Evolutionary conservation across 2,888 invertebrate genomes (phyloP), one percentile per base, ranked within the genome.

Genomic region (Perizoma affinitatum): DNA sequence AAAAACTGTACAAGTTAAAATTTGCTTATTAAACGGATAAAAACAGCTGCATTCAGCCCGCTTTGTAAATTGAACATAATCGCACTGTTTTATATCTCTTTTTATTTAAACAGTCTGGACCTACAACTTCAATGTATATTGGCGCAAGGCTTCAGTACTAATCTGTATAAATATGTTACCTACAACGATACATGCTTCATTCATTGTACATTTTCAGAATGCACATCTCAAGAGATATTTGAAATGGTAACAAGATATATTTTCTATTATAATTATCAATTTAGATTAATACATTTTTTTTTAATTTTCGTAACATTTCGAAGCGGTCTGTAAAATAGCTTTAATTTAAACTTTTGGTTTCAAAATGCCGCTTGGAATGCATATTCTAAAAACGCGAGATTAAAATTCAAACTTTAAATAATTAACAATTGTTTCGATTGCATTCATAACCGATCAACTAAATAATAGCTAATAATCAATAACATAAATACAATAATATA

Each of bases 401-500:
- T 59, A 57, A 59, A 59, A 61, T 59, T 48, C 56, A 50, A 54
- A 50, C 10, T 50, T 68, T 51, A 59, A 63, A 63, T 63, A 61
- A 63, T 66, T 59, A 66, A 68, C 57, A 54, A 63, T 52, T 57
- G 61, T 60, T 65, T 50, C 42, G 35, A 54, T 56, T 59, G 42
- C 48, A 52, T 57, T 57, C 38, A 65, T 56, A 44, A 56, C 47
- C 48, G 44, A 61, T 61, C 47, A 61, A 43, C 22, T 47, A 59
- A 45, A 62, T 36, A 57, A 53, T 65, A 67, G 65, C 41, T 52
- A 61, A 63, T 61, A 68, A 63, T 47, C 55, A 53, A 55, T 41
- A 66, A 64, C 51, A 61, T 66, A 64, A 43, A 67, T 67, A 67
- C 54, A 58, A 66, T 65, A 65, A 68, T 65, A 68, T 71, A 74